Percentiles rank a stretch among this genome's conserved stretches.
phyloP scores from a whole-genome alignment of 1,140 invertebrate species.

The Goniozus legneri region DNA sequence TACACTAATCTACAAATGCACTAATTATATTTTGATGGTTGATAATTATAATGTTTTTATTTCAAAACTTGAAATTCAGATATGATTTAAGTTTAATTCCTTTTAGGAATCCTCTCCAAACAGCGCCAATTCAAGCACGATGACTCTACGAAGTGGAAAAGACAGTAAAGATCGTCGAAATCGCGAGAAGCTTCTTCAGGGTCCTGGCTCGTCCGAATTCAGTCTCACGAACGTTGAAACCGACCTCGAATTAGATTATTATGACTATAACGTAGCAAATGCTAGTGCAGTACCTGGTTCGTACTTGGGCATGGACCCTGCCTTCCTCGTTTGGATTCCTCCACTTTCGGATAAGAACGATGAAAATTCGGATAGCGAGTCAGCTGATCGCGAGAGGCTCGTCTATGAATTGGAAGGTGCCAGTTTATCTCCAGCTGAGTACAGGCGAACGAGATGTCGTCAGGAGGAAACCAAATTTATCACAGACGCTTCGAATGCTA shows the following conservation, averaged over 20 bases:
- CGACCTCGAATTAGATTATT: slow-evolving; percentile 82
- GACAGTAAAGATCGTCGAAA: slow-evolving; percentile 76
- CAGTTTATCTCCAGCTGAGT: slow-evolving; percentile 37
- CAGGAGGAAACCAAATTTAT: slow-evolving; percentile 15
- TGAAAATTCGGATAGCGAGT: slow-evolving; percentile 17
- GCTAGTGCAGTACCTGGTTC: slow-evolving; percentile 77
- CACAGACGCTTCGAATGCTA: slow-evolving; percentile 1
- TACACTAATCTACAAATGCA: too few species aligned
- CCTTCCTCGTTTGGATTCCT: slow-evolving; percentile 82
- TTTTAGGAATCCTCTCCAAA: slow-evolving; percentile 59
- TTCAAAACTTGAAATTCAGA: too few species aligned
- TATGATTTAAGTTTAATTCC: not conserved
- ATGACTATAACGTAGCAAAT: slow-evolving; percentile 82
- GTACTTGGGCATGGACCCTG: slow-evolving; percentile 81
- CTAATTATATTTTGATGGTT: too few species aligned
- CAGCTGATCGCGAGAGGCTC: not conserved
- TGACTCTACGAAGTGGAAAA: slow-evolving; percentile 54
- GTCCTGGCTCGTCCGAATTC: slow-evolving; percentile 72
- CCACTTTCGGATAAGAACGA: slow-evolving; percentile 56
- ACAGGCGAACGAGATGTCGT: slow-evolving; percentile 23
- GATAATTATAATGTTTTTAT: too few species aligned
- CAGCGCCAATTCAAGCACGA: slow-evolving; percentile 53
- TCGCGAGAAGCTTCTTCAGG: slow-evolving; percentile 63
- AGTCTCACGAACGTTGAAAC: slow-evolving; percentile 69
- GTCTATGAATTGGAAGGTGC: slow-evolving; percentile 35